Base-by-base conservation (phyloP, 1,140 invertebrate genomes). In the Calephelis nemesis region DNA sequence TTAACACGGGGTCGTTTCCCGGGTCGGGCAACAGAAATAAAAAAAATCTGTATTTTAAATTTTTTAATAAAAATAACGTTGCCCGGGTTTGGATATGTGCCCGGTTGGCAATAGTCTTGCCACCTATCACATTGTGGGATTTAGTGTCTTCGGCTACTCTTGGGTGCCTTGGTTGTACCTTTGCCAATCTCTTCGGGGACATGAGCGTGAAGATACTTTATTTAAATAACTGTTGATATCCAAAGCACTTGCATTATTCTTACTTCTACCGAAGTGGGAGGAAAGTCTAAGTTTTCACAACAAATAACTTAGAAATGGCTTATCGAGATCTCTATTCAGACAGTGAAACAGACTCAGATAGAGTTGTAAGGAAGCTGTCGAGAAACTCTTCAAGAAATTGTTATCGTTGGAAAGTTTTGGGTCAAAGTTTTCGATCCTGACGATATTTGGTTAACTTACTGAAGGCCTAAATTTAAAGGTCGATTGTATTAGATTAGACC, bases 281-380 rank as follows among this genome's bases (percentile, higher is more conserved):
- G 30, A 58, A 58, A 58, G 9, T 39, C 30, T 39, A 58, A 58
- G 54, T 58, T 58, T 19, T 0, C 30, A 2, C 19, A 58, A 58
- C 54, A 12, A 39, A 58, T 58, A 58, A 58, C 19, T 58, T 58
- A 58, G 54, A 58, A 58, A 12, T 58, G 54, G 30, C 30, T 58
- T 58, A 40, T 58, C 54, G 12, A n/a, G 54, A 60, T 60, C 54
- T 60, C 54, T 60, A 60, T 60, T 40, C 39, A 60, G 54, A 60
- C 54, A 60, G 30, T 60, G 54, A 60, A 60, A 60, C 54, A 39
- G 54, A 15, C 12, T 60, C 30, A 39, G 54, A 60, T 60, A 60
- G 30, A 60, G 54, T 58, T 40, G 54, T 58, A 12, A 58, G 5
- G 30, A 12, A 58, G 39, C 30, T 40, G 54, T 58, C 54, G 30